Percentiles rank a stretch among this genome's conserved stretches.
These are phyloP conservation scores for Eurois occulta DNA, from an alignment of 2,888 invertebrate genomes.

Conservation along the genomic window DNA sequence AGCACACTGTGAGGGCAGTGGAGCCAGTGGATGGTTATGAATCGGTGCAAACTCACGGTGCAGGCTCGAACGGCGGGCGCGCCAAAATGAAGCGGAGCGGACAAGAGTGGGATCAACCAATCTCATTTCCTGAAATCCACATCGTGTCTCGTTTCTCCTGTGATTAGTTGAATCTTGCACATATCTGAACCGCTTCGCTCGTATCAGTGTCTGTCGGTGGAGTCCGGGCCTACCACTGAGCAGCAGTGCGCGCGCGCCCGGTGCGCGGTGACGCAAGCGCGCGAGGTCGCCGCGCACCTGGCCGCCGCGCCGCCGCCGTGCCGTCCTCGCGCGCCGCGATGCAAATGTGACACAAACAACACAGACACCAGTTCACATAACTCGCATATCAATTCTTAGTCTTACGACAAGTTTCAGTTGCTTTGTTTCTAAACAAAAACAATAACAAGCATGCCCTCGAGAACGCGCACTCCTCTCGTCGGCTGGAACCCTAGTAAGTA, in stretches of 20 bases:
- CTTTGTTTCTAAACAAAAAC: not conserved
- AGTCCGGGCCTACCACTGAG: not conserved
- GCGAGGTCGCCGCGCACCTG: slow-evolving; percentile 59
- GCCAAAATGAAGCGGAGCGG: too few relatives aligned
- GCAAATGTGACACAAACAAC: slow-evolving; percentile 11
- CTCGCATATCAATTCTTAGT: not conserved
- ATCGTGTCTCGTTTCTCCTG: too few relatives aligned
- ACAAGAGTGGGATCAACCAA: not conserved
- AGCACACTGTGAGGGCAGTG: not conserved
- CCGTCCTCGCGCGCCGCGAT: slow-evolving; percentile 8
- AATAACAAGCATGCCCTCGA: not conserved
- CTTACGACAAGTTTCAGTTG: not conserved
- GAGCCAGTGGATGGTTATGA: not conserved
- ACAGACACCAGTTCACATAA: not conserved
- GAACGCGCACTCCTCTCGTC: too few relatives aligned
- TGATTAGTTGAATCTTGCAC: too few relatives aligned
- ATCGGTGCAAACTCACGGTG: slow-evolving; percentile 1
- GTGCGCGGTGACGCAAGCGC: slow-evolving; percentile 38
- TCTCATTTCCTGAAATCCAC: too few relatives aligned
- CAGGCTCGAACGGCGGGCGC: not conserved
- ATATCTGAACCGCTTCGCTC: too few relatives aligned
- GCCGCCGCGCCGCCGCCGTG: too few relatives aligned
- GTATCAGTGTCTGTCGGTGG: too few relatives aligned
- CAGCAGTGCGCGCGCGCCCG: not conserved
- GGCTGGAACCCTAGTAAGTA: not conserved